phyloP scores from a whole-genome alignment of 2,797 vertebrate genomes.

The Rhinophrynus dorsalis region DNA sequence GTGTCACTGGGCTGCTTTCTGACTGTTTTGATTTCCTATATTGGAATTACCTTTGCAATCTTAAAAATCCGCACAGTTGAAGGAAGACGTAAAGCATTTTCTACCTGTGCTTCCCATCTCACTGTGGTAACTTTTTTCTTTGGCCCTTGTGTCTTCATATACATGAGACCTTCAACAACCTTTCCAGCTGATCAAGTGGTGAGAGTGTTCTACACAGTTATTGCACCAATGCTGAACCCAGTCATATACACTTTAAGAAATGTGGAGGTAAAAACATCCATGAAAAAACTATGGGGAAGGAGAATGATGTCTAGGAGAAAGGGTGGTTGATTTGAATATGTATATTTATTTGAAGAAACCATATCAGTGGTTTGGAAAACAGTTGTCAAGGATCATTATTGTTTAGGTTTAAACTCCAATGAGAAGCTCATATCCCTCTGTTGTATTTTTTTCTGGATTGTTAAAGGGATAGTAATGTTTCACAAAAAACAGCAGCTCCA shows the following conservation, averaged over 20 bases:
- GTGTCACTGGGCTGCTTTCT: conserved; percentile 60
- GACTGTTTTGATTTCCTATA: conserved; percentile 56
- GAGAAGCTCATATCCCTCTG: too few species aligned
- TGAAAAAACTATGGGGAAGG: conserved; percentile 56
- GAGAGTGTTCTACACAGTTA: conserved; percentile 58
- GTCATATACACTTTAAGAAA: conserved; percentile 57
- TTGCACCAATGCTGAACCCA: conserved; percentile 57
- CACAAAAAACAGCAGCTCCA: too few species aligned
- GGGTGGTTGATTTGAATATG: neutral
- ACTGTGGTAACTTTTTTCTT: conserved; percentile 56
- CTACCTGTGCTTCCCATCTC: conserved; percentile 59
- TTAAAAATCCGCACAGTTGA: conserved; percentile 33
- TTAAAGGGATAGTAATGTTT: too few species aligned
- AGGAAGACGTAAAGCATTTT: conserved; percentile 58
- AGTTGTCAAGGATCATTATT: too few species aligned
- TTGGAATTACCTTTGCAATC: conserved; percentile 50
- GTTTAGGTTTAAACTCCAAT: too few species aligned
- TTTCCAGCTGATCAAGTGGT: conserved; percentile 54
- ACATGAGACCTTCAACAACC: conserved; percentile 36
- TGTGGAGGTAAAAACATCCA: conserved; percentile 57
- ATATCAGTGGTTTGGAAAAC: too few species aligned
- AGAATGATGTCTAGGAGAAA: neutral
- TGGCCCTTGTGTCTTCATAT: conserved; percentile 52
- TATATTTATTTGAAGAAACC: too few species aligned
- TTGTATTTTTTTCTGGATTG: too few species aligned